Base-by-base conservation (phyloP, 1,140 invertebrate genomes). In the Drosophila murphyi region DNA sequence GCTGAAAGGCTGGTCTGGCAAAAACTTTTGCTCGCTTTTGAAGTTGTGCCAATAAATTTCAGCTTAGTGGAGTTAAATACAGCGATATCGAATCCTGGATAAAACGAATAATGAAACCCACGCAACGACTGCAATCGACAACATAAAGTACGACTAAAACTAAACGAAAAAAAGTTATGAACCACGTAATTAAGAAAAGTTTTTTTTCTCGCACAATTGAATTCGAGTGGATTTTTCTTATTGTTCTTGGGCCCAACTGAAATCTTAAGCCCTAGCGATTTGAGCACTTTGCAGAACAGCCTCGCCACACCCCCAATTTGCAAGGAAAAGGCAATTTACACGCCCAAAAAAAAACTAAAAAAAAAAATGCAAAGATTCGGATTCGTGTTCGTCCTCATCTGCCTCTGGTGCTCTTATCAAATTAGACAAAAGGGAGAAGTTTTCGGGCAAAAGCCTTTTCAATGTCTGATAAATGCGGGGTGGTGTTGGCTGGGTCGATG, bases 371-470 rank as follows among this genome's bases (percentile, higher is more conserved):
- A 78, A 64, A 68, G 71, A 81, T 82, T 72, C 55, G 48, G 34
- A 71, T 54, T 63, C 55, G 57, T 47, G 76, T 51, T 73, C 56
- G 28, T 73, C 61, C 45, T 55, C 52, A 47, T 47, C 52, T 57
- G 34, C 39, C 64, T 48, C 54, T 48, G 28, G 56, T 43, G 47
- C 47, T 65, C 73, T 82, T 86, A 86, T 86, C 79, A 79, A 87
- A 87, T 82, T 88, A 82, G 83, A 87, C 83, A 87, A 88, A 80
- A 43, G 83, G 76, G 83, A 87, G 59, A 82, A 50, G 56, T 83
- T 77, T 57, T 50, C 56, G 10, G 29, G 32, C 31, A 63, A 70
- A 67, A 56, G 52, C 76, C 62, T 65, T 76, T 75, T 63, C 60
- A 60, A 64, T 72, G 62, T 47, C 31, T 32, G 8, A 3, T 31